A percentile compares a stretch with the other conserved stretches of the same genome.
These are phyloP conservation scores for Drosophila burlai DNA, from an alignment of 1,140 invertebrate genomes.

Conservation along the genomic window DNA sequence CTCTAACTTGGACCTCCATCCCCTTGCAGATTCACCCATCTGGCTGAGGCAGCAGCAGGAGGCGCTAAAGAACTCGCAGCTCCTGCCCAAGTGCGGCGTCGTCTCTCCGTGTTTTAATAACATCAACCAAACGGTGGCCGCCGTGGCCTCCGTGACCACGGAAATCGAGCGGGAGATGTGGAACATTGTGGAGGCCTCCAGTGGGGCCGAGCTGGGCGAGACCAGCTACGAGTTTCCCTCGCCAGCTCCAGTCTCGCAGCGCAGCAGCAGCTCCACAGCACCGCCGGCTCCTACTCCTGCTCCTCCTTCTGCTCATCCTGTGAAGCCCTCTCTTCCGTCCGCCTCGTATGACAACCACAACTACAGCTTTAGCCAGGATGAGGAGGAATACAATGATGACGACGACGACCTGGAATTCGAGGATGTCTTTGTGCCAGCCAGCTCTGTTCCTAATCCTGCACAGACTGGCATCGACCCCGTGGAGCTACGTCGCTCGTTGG, in stretches of 20 bases:
- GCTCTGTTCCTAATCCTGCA: constrained; percentile 7
- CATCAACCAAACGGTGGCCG: constrained; percentile 84
- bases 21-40: constrained; percentile 73
- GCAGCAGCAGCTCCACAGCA: constrained; percentile 52
- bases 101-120: constrained; percentile 77
- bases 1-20: constrained; percentile 11
- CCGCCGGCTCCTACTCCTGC: constrained; percentile 20
- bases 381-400: constrained; percentile 48
- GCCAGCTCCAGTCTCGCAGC: constrained; percentile 43
- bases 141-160: constrained; percentile 81
- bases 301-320: background rate
- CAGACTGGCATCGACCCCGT: constrained; percentile 61
- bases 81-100: constrained; percentile 73
- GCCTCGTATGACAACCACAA: constrained; percentile 79
- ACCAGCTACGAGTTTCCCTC: constrained; percentile 75
- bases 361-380: constrained; percentile 63
- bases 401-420: constrained; percentile 79
- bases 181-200: constrained; percentile 85
- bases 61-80: constrained; percentile 70
- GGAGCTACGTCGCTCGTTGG: constrained; percentile 62
- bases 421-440: constrained; percentile 73
- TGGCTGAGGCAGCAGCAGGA: constrained; percentile 82
- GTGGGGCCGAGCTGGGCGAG: constrained; percentile 76
- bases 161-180: constrained; percentile 85
- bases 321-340: constrained; percentile 32